These are phyloP conservation scores for Brachirus orientalis DNA, from an alignment of 2,113 vertebrate genomes.

Conservation along the genomic window DNA sequence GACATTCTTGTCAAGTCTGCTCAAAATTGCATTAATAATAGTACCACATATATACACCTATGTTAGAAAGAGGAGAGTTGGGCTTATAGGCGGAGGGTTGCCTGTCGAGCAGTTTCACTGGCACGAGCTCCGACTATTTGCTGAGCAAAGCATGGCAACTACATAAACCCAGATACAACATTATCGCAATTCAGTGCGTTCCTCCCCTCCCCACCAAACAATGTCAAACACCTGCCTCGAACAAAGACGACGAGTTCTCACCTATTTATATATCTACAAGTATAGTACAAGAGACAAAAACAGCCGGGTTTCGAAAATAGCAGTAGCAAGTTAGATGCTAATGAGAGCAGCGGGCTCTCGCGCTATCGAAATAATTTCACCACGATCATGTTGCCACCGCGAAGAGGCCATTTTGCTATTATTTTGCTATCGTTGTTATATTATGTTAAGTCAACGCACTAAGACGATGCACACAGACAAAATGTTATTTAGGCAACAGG, in stretches of 20 bases:
- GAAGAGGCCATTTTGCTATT: neutral
- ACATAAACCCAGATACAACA: neutral
- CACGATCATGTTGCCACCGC: neutral
- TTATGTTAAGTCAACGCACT: accelerated
- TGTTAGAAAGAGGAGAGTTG: no score
- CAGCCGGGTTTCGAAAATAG: neutral
- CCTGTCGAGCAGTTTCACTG: slow-evolving; percentile 7
- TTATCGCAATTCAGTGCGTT: neutral
- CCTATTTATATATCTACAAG: no score
- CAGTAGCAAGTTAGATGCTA: neutral
- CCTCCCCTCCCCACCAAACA: neutral
- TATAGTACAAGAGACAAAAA: neutral
- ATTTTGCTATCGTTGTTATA: accelerated
- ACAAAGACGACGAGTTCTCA: no score
- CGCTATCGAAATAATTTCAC: neutral
- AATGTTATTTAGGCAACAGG: neutral
- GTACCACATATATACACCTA: no score
- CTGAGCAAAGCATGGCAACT: slow-evolving; percentile 47
- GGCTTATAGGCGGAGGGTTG: no score
- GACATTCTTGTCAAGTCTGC: no score
- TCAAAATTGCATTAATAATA: no score
- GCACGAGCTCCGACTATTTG: slow-evolving; percentile 47
- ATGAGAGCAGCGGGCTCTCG: neutral
- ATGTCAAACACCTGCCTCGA: neutral
- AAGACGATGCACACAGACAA: accelerated